Evolutionary conservation across 2,888 invertebrate species (phyloP).

Genomic region (Fragum whitleyi): DNA sequence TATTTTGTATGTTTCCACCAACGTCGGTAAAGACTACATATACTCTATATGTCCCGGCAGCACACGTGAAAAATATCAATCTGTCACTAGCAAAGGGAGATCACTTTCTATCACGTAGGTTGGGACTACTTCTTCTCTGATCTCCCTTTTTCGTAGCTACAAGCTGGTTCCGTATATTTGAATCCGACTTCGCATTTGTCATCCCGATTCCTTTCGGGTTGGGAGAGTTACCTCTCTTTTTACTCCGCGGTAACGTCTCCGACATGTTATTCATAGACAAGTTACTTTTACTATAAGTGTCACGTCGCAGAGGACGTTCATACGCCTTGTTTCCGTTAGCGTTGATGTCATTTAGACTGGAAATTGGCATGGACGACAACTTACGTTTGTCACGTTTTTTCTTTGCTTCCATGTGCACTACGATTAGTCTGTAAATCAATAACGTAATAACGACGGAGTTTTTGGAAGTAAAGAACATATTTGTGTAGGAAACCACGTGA

Average conservation of each 20-base stretch:
- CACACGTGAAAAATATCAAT: no score
- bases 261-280: neutral
- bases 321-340: slow-evolving; percentile 36
- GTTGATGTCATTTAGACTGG: slow-evolving; percentile 37
- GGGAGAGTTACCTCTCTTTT: neutral
- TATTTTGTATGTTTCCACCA: no score
- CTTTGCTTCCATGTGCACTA: slow-evolving; percentile 67
- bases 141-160: neutral
- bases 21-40: no score
- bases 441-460: slow-evolving; percentile 95
- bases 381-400: slow-evolving; percentile 43
- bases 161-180: slow-evolving; percentile 2
- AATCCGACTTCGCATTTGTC: neutral
- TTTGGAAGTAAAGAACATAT: slow-evolving; percentile 97
- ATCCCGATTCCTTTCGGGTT: neutral
- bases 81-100: no score
- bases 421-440: slow-evolving; percentile 92
- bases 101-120: slow-evolving; percentile 8
- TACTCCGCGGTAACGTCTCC: slow-evolving; percentile 9
- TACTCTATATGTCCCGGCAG: no score
- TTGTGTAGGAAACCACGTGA: slow-evolving; percentile 96
- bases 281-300: slow-evolving; percentile 1
- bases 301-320: slow-evolving; percentile 19
- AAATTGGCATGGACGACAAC: slow-evolving; percentile 22
- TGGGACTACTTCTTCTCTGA: slow-evolving; percentile 2